These are phyloP conservation scores for Periophthalmus magnuspinnatus DNA, from an alignment of 2,797 vertebrate species.

Conservation along the genomic window DNA sequence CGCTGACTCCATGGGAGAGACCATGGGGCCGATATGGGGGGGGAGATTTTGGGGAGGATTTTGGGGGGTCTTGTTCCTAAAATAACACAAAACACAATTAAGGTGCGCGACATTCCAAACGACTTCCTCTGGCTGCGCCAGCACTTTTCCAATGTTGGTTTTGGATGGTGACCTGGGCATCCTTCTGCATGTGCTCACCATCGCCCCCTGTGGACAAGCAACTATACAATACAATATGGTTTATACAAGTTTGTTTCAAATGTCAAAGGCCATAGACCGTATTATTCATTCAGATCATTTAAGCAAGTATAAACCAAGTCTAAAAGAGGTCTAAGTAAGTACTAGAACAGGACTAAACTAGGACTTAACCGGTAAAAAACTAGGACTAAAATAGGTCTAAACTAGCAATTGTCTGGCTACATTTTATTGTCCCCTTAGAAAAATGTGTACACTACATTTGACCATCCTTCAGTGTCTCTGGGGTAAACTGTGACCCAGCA, in stretches of 20 bases:
- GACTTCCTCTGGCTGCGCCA: slow-evolving; percentile 66
- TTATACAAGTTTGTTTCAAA: not conserved
- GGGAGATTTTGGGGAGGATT: slow-evolving; percentile 21
- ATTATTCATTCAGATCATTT: no score
- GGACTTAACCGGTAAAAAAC: not conserved
- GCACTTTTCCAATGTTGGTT: slow-evolving; percentile 70
- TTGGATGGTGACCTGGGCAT: slow-evolving; percentile 59
- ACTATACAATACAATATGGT: not conserved
- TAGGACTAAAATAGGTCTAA: not conserved
- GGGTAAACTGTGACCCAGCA: no score
- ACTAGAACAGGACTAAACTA: not conserved
- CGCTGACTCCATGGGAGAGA: slow-evolving; percentile 41
- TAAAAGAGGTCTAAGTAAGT: no score
- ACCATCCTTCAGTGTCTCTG: no score
- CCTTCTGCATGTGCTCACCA: slow-evolving; percentile 35
- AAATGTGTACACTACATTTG: no score
- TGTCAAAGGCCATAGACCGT: no score
- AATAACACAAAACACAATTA: slow-evolving; percentile 81
- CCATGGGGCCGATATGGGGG: slow-evolving; percentile 28
- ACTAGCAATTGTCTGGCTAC: not conserved
- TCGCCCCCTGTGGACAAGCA: not conserved
- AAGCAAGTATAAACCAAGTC: no score
- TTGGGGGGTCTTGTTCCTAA: slow-evolving; percentile 70
- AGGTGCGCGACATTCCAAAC: slow-evolving; percentile 71
- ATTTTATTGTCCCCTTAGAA: no score